phyloP scores from a whole-genome alignment of 1,140 invertebrate species.

The Dendroctonus ponderosae region DNA sequence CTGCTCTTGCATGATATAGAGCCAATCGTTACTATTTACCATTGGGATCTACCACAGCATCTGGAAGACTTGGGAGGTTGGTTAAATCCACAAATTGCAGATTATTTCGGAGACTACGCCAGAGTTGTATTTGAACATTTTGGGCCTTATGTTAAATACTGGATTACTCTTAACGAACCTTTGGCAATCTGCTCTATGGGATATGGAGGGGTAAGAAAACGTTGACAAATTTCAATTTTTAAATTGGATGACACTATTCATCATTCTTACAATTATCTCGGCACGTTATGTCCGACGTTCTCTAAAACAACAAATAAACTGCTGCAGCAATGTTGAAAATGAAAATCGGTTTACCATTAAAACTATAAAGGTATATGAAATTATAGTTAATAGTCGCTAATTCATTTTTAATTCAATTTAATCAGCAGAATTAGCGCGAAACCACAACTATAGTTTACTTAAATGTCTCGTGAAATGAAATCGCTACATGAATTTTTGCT shows the following conservation, averaged over 20 bases:
- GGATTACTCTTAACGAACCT: constrained; percentile 50
- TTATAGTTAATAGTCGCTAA: too few relatives aligned
- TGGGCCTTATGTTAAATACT: constrained; percentile 37
- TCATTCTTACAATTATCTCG: neutral
- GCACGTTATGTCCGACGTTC: too few relatives aligned
- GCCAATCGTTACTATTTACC: constrained; percentile 58
- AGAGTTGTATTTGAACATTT: constrained; percentile 33
- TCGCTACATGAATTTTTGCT: too few relatives aligned
- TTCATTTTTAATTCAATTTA: too few relatives aligned
- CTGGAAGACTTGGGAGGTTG: constrained; percentile 47
- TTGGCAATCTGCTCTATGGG: constrained; percentile 20
- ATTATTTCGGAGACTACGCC: constrained; percentile 47
- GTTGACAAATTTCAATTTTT: too few relatives aligned
- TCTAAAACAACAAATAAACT: too few relatives aligned
- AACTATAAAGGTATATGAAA: too few relatives aligned
- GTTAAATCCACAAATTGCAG: constrained; percentile 39
- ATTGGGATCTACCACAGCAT: constrained; percentile 44
- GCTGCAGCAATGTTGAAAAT: too few relatives aligned
- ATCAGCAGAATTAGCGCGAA: too few relatives aligned
- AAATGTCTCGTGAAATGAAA: too few relatives aligned
- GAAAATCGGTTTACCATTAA: too few relatives aligned
- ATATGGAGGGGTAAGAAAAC: neutral
- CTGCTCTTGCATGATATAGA: constrained; percentile 59
- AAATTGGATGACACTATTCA: constrained; percentile 5
- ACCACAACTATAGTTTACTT: too few relatives aligned